A percentile compares a stretch with the other conserved stretches of the same genome.
Evolutionary conservation across 1,140 invertebrate genomes (phyloP).

Genomic region (Halesus radiatus): DNA sequence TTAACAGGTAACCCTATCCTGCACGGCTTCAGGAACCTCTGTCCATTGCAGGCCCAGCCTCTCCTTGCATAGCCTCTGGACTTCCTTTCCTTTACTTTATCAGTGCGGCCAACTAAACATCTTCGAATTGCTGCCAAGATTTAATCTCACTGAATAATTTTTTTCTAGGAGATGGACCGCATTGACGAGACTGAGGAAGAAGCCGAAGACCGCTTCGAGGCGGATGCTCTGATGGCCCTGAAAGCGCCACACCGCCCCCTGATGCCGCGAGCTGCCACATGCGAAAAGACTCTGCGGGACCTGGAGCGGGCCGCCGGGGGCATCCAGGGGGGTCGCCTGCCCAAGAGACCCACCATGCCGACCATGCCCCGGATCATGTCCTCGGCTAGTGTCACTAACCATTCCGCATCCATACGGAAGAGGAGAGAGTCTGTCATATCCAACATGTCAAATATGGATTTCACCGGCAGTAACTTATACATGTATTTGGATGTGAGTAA

Average conservation of each 20-base stretch:
- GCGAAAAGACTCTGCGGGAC: conserved; percentile 70
- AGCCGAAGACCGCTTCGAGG: conserved; percentile 68
- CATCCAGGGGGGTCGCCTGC: conserved; percentile 61
- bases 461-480: conserved; percentile 78
- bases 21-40: too few species aligned
- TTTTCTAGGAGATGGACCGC: conserved; percentile 73
- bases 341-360: conserved; percentile 65
- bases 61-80: too few species aligned
- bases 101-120: too few species aligned
- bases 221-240: conserved; percentile 65
- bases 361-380: conserved; percentile 72
- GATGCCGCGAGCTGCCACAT: conserved; percentile 66
- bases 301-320: conserved; percentile 56
- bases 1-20: too few species aligned
- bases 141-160: background rate
- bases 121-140: background rate
- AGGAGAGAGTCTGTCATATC: conserved; percentile 78
- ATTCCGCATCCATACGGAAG: conserved; percentile 66
- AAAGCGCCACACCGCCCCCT: conserved; percentile 63
- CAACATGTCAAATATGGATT: conserved; percentile 79
- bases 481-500: conserved; percentile 74
- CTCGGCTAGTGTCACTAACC: conserved; percentile 64
- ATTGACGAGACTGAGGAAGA: conserved; percentile 74
- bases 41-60: too few species aligned
- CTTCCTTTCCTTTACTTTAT: too few species aligned